Percentiles rank a stretch among this genome's conserved stretches.
Conservation (phyloP, 2,888 invertebrate species). For the Phyllotreta cruciferae region DNA sequence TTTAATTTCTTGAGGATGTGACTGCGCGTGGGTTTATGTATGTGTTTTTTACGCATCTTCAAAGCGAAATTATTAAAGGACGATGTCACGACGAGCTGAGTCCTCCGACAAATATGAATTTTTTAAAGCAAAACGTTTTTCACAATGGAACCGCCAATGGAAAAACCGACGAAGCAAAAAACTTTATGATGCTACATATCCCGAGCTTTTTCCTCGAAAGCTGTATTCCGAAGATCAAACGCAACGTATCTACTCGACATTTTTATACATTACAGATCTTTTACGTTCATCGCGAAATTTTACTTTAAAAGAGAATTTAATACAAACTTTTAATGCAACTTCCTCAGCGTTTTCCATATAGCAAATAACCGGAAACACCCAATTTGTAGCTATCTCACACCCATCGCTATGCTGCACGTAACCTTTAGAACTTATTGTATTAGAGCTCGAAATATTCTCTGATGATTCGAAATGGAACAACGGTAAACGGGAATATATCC, state of each 20-base stretch:
- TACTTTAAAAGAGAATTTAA: conserved; percentile 6
- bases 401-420: neutral
- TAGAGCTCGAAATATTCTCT: conserved; percentile 9
- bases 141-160: conserved; percentile 9
- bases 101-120: neutral
- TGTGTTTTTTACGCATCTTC: too few species aligned
- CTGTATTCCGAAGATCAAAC: conserved; percentile 21
- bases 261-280: conserved; percentile 20
- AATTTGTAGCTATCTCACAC: conserved; percentile 11
- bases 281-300: conserved; percentile 8
- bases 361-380: neutral
- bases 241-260: conserved; percentile 11
- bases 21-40: neutral
- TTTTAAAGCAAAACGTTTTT: neutral
- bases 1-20: neutral
- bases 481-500: conserved; percentile 11
- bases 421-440: conserved; percentile 16
- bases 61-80: too few species aligned
- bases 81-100: neutral
- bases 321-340: neutral
- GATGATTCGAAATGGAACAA: conserved; percentile 7
- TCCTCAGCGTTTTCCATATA: neutral
- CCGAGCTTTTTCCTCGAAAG: conserved; percentile 19
- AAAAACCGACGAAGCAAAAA: conserved; percentile 18
- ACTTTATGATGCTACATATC: conserved; percentile 22